Evolutionary conservation across 2,113 vertebrate species (phyloP).

Genomic region (Bos taurus): DNA sequence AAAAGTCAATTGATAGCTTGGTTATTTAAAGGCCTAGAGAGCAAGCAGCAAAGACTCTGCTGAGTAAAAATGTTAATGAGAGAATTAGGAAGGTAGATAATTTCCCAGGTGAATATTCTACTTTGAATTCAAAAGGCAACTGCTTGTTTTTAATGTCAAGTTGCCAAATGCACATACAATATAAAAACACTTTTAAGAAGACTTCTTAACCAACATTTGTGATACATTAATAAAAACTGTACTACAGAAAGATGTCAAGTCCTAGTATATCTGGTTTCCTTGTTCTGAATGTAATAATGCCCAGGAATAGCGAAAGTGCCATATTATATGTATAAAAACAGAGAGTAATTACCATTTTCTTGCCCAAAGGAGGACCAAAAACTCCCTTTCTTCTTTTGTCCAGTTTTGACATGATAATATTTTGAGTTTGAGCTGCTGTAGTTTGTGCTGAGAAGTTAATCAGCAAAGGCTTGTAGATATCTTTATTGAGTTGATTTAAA

Average conservation of each 20-base stretch:
- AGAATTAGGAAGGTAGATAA: not conserved
- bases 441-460: slow-evolving; percentile 96
- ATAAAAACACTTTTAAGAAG: not conserved
- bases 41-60: not conserved
- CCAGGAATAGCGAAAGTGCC: rapidly evolving
- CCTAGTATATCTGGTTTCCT: not conserved
- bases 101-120: slow-evolving; percentile 2
- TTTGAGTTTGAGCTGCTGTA: slow-evolving; percentile 91
- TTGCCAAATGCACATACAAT: not conserved
- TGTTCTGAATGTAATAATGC: not conserved
- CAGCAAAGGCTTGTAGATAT: slow-evolving; percentile 88
- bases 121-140: not conserved
- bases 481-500: slow-evolving; percentile 87
- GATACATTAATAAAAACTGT: not conserved
- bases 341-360: slow-evolving; percentile 85
- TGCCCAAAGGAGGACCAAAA: slow-evolving; percentile 89
- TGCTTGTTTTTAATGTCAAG: not conserved
- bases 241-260: not conserved
- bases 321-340: not conserved
- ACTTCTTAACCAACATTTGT: not conserved
- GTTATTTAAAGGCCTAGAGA: not conserved
- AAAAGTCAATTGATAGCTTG: not conserved
- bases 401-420: slow-evolving; percentile 93
- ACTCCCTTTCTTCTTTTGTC: slow-evolving; percentile 92
- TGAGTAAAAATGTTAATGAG: not conserved